Evolutionary conservation across 2,113 vertebrate genomes (phyloP).

Genomic region (Chionomys nivalis): DNA sequence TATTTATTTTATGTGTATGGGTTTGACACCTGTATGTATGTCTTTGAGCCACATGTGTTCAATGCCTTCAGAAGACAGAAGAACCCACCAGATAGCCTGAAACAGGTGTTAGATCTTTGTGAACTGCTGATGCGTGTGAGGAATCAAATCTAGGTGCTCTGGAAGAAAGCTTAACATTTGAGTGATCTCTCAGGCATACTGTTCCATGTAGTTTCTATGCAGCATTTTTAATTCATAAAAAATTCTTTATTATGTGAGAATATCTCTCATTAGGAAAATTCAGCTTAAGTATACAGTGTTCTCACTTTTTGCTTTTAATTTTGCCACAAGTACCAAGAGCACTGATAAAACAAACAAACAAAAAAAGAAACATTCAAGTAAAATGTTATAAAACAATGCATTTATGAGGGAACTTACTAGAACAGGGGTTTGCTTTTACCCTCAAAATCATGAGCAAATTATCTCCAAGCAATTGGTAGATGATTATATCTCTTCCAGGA

Average conservation of each 20-base stretch:
- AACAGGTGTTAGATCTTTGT: not conserved
- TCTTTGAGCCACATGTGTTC: not conserved
- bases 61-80: not conserved
- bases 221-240: not conserved
- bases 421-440: not conserved
- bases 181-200: not conserved
- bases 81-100: not conserved
- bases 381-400: not conserved
- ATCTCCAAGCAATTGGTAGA: not conserved
- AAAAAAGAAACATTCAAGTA: not conserved
- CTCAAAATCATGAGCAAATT: not conserved
- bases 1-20: not conserved
- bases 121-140: not conserved
- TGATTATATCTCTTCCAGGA: not conserved
- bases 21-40: not conserved
- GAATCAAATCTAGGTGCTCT: not conserved
- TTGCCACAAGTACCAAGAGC: not conserved
- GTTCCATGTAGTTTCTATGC: not conserved
- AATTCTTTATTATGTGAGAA: not conserved
- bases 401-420: not conserved
- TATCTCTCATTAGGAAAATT: not conserved
- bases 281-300: not conserved
- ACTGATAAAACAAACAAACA: not conserved
- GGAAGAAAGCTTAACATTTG: not conserved
- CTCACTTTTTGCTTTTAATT: not conserved